Evolutionary conservation across 2,888 invertebrate genomes (phyloP), one percentile per base, ranked within the genome.

Genomic region (Caenorhabditis becei): DNA sequence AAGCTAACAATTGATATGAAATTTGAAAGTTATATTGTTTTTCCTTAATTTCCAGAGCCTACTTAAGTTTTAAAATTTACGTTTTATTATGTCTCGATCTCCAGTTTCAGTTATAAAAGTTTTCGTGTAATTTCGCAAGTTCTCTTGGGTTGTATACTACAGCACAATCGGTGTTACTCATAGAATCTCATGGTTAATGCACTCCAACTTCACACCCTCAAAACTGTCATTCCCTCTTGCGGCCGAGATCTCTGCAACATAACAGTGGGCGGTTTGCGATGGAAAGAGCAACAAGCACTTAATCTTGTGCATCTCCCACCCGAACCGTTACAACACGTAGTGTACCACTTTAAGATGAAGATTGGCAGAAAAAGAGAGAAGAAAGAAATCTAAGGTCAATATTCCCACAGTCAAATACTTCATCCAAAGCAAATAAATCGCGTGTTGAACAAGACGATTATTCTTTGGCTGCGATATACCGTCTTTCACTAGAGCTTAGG

Each of bases 361-460:
- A 67, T 66, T 74, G 71, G 74, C 69, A 74, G 71, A 69, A 69
- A 69, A 69, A 69, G 58, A 69, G 61, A 37, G 70, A 53, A 70
- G 53, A 72, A 72, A 72, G 74, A 80, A 80, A 63, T 65, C 69
- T 77, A 80, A 74, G 80, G 80, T 80, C 80, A 80, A 80, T 80
- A 80, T 80, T 80, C 80, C 80, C 80, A 80, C 80, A 80, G 75
- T 80, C 80, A 80, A 80, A 80, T 80, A 75, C 75, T 77, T 75
- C 75, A 75, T 80, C 75, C 70, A 75, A 75, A 59, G 80, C 75
- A 80, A 80, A 80, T 80, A 80, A 80, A 75, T 80, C 75, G 80
- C 80, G 80, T 80, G 80, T 80, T 75, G 75, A 75, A 80, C 80
- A 80, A 80, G 75, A 75, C 80, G 75, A 80, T 80, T 80, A 74